Evolutionary conservation across 2,797 vertebrate genomes (phyloP), one percentile per base, ranked within the genome.

Genomic region (Crypturellus tataupa): DNA sequence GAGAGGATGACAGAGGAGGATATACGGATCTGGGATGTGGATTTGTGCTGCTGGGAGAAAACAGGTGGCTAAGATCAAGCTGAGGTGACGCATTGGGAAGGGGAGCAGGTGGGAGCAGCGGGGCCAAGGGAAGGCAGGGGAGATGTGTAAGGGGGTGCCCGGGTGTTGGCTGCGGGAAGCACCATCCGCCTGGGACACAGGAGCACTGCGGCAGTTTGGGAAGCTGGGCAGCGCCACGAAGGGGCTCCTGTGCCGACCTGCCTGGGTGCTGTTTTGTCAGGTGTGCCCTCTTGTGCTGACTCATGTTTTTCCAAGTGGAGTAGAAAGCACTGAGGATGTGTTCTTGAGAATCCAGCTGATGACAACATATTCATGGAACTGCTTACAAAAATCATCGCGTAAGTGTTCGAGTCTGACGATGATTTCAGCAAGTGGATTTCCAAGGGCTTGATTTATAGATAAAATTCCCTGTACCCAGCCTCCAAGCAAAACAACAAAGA

Each of bases 401-500:
- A 94, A 96, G 86, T 93, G 90, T 94, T 96, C 93, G 78, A 93
- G 33, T 92, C 63, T 70, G 65, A 92, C 91, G 83, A 87, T 90
- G 77, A 94, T 94, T 95, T 96, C 94, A 96, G 39, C 96, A 94
- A 91, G 80, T 88, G 91, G 91, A 70, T 94, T 95, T 96, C 87
- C 91, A 96, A 70, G 80, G 83, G 56, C 83, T 94, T 94, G 94
- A 95, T 96, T 91, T 94, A 93, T 81, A 94, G 94, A 93, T 91
- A 73, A 94, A 95, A 86, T 81, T 93, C 82, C 63, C 40, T 35
- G 63, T 62, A 86, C 21, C 2, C 1, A 44, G 39, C 55, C 46
- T 95, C 95, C 94, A 96, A 96, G 73, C 18, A 93, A 94, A 96
- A 91, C 82, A 96, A 83, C 33, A 60, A 80, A 92, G 63, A 78